phyloP scores from a whole-genome alignment of 1,140 invertebrate genomes.

The Frieseomelitta varia region DNA sequence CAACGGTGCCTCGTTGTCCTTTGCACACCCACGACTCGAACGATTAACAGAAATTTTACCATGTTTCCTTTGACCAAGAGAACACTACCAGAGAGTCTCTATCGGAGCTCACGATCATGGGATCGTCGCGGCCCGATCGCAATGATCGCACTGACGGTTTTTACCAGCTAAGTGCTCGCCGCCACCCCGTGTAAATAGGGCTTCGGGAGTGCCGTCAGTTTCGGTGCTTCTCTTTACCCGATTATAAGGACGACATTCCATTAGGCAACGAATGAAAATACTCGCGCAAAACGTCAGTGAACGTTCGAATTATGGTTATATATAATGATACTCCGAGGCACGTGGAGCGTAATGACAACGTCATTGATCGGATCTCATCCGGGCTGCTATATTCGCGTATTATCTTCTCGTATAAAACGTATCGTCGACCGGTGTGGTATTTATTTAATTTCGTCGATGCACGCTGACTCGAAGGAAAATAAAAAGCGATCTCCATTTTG shows the following conservation, averaged over 20 bases:
- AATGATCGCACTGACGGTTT: slow-evolving; percentile 54
- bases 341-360: background rate
- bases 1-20: slow-evolving; percentile 2
- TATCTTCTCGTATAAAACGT: background rate
- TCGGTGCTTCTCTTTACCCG: slow-evolving; percentile 82
- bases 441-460: background rate
- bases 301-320: slow-evolving; percentile 4
- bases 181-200: slow-evolving; percentile 70
- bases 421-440: background rate
- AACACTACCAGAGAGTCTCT: background rate
- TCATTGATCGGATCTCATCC: too few relatives aligned
- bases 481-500: background rate
- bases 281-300: slow-evolving; percentile 52
- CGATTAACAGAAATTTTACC: slow-evolving; percentile 39
- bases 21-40: slow-evolving; percentile 24
- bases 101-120: slow-evolving; percentile 14
- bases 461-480: background rate
- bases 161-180: slow-evolving; percentile 63
- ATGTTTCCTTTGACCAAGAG: slow-evolving; percentile 31
- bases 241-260: slow-evolving; percentile 79
- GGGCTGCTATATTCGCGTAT: background rate
- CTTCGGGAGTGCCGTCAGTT: slow-evolving; percentile 78
- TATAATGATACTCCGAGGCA: background rate
- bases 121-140: slow-evolving; percentile 26
- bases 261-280: slow-evolving; percentile 77